Conservation (phyloP, 1,140 invertebrate species). For the Acromyrmex charruanus region DNA sequence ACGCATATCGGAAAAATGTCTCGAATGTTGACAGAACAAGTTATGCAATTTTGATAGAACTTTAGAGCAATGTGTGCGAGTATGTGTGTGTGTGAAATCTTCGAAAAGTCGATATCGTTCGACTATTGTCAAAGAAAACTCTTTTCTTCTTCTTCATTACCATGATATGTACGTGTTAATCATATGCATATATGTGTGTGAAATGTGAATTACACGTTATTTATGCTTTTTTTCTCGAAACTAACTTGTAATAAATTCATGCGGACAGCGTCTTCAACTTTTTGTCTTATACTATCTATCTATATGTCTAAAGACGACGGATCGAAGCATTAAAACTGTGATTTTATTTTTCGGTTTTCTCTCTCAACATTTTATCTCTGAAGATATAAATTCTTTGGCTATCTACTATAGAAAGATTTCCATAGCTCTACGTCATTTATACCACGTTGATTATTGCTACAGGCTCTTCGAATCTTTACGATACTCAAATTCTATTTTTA, state of each 20-base stretch:
- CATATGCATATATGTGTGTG: background rate
- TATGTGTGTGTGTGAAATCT: background rate
- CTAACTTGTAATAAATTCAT: slow-evolving; percentile 12
- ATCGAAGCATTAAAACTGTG: background rate
- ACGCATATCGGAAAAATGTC: slow-evolving; percentile 43
- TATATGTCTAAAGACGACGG: background rate
- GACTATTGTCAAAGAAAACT: background rate
- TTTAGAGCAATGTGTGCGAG: background rate
- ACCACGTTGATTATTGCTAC: background rate
- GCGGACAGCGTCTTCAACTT: background rate
- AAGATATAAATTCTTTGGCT: background rate
- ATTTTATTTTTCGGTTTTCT: background rate
- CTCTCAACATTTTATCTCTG: background rate
- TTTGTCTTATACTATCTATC: background rate
- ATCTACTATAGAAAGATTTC: background rate
- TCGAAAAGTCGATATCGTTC: slow-evolving; percentile 9
- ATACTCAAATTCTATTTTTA: background rate
- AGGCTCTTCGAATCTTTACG: background rate
- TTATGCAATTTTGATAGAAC: slow-evolving; percentile 46
- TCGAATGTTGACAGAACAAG: slow-evolving; percentile 49
- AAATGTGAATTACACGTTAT: background rate
- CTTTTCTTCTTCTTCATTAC: background rate
- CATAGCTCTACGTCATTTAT: background rate
- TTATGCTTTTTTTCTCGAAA: background rate
- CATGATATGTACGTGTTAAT: background rate